Conservation (phyloP, 2,113 vertebrate species). For the Brachyhypopomus gauderio region DNA sequence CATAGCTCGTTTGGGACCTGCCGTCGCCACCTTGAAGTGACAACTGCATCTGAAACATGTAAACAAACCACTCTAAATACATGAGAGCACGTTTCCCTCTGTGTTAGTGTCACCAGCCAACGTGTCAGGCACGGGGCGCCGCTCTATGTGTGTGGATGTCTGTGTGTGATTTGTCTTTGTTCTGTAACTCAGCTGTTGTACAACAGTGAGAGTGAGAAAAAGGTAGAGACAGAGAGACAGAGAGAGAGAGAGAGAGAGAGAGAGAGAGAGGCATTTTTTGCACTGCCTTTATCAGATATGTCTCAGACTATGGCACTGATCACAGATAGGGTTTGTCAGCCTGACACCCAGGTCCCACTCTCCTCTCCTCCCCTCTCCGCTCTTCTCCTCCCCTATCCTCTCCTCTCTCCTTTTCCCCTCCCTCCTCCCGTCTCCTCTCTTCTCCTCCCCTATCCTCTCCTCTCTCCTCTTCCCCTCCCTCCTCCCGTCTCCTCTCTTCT, state of each 20-base stretch:
- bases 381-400: slow-evolving; percentile 11
- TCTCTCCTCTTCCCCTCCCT: background rate
- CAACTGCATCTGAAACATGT: slow-evolving; percentile 55
- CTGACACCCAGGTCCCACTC: slow-evolving; percentile 36
- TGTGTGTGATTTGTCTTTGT: slow-evolving; percentile 47
- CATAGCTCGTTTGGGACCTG: slow-evolving; percentile 50
- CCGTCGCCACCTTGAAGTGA: slow-evolving; percentile 51
- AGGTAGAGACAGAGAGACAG: slow-evolving; percentile 3
- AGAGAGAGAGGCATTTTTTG: slow-evolving; percentile 28
- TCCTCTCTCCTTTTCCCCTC: background rate
- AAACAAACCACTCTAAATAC: slow-evolving; percentile 65
- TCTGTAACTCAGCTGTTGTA: slow-evolving; percentile 49
- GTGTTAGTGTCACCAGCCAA: slow-evolving; percentile 47
- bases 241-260: slow-evolving; percentile 35
- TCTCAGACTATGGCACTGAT: slow-evolving; percentile 47
- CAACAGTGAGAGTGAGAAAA: slow-evolving; percentile 16
- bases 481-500: background rate
- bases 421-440: too few species aligned
- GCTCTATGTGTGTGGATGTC: background rate
- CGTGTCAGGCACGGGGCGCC: slow-evolving; percentile 45
- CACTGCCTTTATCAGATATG: slow-evolving; percentile 45
- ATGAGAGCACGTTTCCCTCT: slow-evolving; percentile 53
- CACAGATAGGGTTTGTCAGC: slow-evolving; percentile 51
- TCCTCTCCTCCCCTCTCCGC: slow-evolving; percentile 1
- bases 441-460: slow-evolving; percentile 10